Conservation (phyloP, 30 jellyfish, hydroid and myxozoan species). For the Pseudorhiza aurosa region DNA sequence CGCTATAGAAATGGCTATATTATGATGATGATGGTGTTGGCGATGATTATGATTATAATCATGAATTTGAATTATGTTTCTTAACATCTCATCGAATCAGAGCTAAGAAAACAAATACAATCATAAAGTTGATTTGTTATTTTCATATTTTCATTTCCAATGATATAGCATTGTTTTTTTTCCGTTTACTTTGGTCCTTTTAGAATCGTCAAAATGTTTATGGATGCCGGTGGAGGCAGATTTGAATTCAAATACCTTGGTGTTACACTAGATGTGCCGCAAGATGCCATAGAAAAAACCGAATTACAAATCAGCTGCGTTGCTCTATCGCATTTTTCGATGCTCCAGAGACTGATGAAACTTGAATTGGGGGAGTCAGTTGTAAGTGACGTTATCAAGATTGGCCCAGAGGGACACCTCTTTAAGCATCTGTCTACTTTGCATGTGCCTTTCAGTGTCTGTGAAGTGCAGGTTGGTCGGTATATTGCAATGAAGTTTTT, state of each 20-base stretch:
- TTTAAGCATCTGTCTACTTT: slow-evolving; percentile 8
- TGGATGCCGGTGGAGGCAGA: slow-evolving; percentile 33
- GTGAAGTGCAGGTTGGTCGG: slow-evolving; percentile 18
- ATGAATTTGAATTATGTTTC: too few relatives aligned
- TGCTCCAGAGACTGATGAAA: background rate
- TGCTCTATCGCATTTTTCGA: background rate
- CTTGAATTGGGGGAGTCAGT: slow-evolving; percentile 15
- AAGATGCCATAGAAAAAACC: slow-evolving; percentile 3
- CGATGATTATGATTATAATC: too few relatives aligned
- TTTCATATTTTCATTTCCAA: too few relatives aligned
- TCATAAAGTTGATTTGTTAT: too few relatives aligned
- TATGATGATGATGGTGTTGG: too few relatives aligned
- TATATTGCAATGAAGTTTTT: slow-evolving; percentile 13
- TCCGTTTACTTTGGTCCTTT: background rate
- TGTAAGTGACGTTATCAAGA: slow-evolving; percentile 19
- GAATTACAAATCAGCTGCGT: slow-evolving; percentile 19
- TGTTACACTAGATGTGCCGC: slow-evolving; percentile 30
- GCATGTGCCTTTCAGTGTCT: slow-evolving; percentile 16
- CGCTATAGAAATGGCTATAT: too few relatives aligned
- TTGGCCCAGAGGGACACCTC: slow-evolving; percentile 17
- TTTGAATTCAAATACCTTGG: slow-evolving; percentile 37
- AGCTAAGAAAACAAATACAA: too few relatives aligned
- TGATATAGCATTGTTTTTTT: background rate
- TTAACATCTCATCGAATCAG: too few relatives aligned
- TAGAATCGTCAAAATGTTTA: slow-evolving; percentile 18